phyloP scores from a whole-genome alignment of 2,888 invertebrate genomes.

The Thera britannica region DNA sequence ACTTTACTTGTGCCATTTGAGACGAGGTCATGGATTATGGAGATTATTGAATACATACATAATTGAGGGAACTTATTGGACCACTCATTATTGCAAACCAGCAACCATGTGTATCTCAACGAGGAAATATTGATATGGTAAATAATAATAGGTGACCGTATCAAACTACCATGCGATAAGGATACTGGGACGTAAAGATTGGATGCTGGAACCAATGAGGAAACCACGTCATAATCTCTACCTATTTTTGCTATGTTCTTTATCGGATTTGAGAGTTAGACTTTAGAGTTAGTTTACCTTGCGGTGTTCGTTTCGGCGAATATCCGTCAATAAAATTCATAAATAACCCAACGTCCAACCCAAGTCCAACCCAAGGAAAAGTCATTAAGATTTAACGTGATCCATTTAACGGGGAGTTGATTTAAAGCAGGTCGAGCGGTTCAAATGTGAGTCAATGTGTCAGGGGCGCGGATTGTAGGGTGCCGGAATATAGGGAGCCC shows the following conservation, averaged over 20 bases:
- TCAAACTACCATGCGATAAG: not conserved
- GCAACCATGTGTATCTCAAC: not conserved
- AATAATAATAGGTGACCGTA: too few species aligned
- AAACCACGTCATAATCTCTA: not conserved
- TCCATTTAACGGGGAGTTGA: slow-evolving; percentile 41
- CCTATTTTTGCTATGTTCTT: not conserved
- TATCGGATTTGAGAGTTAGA: not conserved
- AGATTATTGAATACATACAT: slow-evolving; percentile 34
- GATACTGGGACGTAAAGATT: not conserved
- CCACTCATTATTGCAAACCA: slow-evolving; percentile 5
- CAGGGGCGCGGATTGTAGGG: slow-evolving; percentile 58
- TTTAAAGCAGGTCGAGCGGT: slow-evolving; percentile 52
- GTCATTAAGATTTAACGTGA: slow-evolving; percentile 45
- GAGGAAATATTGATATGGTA: not conserved
- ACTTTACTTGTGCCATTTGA: slow-evolving; percentile 49
- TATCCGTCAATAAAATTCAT: slow-evolving; percentile 22
- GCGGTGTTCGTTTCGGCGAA: slow-evolving; percentile 3
- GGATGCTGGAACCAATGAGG: not conserved
- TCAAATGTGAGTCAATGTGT: slow-evolving; percentile 66
- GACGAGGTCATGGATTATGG: slow-evolving; percentile 47
- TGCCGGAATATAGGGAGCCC: slow-evolving; percentile 50
- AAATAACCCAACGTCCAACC: slow-evolving; percentile 15
- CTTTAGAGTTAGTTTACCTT: not conserved
- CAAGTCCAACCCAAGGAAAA: slow-evolving; percentile 14
- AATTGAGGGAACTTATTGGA: slow-evolving; percentile 8